Evolutionary conservation across 2,797 vertebrate genomes (phyloP).

Genomic region (Poeciliopsis turneri): DNA sequence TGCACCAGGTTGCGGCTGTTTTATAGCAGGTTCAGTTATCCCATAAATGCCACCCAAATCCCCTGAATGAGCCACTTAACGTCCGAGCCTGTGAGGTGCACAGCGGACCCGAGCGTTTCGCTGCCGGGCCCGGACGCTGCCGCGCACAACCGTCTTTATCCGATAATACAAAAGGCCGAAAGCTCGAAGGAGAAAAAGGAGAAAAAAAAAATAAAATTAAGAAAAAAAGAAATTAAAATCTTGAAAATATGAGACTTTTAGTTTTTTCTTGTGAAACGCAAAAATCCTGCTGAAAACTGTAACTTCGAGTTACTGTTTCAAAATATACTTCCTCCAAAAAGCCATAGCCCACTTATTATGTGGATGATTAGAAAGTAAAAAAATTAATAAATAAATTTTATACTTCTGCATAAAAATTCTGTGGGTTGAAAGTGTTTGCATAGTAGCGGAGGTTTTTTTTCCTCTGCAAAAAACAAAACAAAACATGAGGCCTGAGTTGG

Average conservation of each 20-base stretch:
- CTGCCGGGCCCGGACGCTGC: background rate
- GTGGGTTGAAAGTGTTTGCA: background rate
- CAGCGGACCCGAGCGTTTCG: background rate
- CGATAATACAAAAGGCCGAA: background rate
- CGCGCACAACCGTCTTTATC: background rate
- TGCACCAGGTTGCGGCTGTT: conserved; percentile 51
- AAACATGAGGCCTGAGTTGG: background rate
- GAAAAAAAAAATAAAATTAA: background rate
- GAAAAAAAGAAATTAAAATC: background rate
- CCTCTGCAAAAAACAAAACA: background rate
- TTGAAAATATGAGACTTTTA: background rate
- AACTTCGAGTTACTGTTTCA: background rate
- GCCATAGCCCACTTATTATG: background rate
- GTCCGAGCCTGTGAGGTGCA: conserved; percentile 33
- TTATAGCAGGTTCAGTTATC: conserved; percentile 63
- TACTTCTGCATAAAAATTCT: background rate
- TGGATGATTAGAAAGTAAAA: background rate
- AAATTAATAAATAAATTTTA: background rate
- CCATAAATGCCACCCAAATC: conserved; percentile 72
- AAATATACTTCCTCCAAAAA: background rate
- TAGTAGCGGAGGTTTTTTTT: background rate
- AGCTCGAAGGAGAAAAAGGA: too few relatives aligned
- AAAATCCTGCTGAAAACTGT: background rate
- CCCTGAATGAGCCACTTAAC: conserved; percentile 50
- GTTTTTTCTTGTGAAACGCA: background rate